phyloP scores from a whole-genome alignment of 2,113 vertebrate genomes.

The Pseudopodoces humilis region DNA sequence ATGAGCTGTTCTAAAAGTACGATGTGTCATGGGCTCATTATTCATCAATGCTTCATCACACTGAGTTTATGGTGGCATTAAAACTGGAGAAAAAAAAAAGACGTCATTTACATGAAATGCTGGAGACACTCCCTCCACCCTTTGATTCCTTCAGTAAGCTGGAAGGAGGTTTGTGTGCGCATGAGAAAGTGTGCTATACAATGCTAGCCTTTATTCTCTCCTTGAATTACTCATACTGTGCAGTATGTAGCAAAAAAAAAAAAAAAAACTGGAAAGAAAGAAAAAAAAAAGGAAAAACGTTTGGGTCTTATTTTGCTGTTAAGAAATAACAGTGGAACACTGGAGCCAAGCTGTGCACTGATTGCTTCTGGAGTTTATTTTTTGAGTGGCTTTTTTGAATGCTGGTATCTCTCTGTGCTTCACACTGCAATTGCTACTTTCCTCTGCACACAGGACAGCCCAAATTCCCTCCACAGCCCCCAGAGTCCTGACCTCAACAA shows the following conservation, averaged over 20 bases:
- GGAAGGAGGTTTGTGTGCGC: slow-evolving; percentile 56
- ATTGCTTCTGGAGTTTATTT: neutral
- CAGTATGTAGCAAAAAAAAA: slow-evolving; percentile 46
- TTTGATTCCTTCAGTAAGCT: slow-evolving; percentile 66
- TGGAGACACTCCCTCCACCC: slow-evolving; percentile 61
- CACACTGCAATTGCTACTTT: neutral
- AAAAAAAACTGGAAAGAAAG: neutral
- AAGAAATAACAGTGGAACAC: slow-evolving; percentile 48
- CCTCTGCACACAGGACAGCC: neutral
- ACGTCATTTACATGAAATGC: slow-evolving; percentile 59
- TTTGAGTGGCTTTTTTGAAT: neutral
- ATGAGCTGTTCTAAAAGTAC: slow-evolving; percentile 28
- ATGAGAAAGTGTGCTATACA: slow-evolving; percentile 63
- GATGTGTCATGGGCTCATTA: slow-evolving; percentile 40
- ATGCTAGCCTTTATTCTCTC: slow-evolving; percentile 66
- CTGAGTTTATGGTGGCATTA: slow-evolving; percentile 62
- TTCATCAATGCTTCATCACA: slow-evolving; percentile 61
- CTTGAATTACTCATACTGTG: slow-evolving; percentile 68
- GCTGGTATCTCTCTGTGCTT: neutral
- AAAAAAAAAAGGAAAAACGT: neutral
- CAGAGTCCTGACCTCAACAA: slow-evolving; percentile 37
- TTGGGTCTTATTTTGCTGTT: slow-evolving; percentile 42
- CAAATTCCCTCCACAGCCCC: slow-evolving; percentile 37
- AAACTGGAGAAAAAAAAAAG: slow-evolving; percentile 54
- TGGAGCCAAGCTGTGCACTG: neutral